Evolutionary conservation across 2,113 vertebrate species (phyloP).

Genomic region (Myotis davidii): DNA sequence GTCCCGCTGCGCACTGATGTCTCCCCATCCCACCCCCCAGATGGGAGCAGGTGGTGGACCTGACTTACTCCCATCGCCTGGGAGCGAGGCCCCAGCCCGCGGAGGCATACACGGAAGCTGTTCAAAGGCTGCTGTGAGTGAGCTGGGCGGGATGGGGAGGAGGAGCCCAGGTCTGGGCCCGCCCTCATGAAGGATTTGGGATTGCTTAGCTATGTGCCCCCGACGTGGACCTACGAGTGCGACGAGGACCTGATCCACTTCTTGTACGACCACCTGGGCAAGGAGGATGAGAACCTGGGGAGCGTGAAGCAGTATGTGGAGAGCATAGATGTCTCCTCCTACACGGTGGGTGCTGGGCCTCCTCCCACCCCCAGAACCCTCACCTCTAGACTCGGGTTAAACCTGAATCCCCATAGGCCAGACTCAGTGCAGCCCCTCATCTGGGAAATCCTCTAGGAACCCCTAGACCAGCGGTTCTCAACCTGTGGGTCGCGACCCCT

Average conservation of each 20-base stretch:
- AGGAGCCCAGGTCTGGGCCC: background rate
- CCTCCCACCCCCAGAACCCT: background rate
- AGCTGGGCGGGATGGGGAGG: background rate
- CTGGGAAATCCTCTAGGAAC: background rate
- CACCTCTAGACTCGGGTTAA: background rate
- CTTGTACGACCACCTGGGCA: conserved; percentile 95
- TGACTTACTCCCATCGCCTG: conserved; percentile 91
- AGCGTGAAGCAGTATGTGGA: conserved; percentile 97
- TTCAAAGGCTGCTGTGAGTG: conserved; percentile 94
- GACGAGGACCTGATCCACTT: conserved; percentile 98
- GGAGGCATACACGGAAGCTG: conserved; percentile 88
- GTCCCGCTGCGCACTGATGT: background rate
- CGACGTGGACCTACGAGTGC: conserved; percentile 96
- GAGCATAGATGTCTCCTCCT: conserved; percentile 96
- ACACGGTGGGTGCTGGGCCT: conserved; percentile 85
- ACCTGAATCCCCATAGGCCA: background rate
- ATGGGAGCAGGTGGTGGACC: conserved; percentile 97
- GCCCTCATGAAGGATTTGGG: conserved; percentile 67
- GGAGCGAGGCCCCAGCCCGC: conserved; percentile 91
- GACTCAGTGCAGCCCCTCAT: background rate
- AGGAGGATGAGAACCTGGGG: conserved; percentile 97
- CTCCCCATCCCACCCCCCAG: conserved; percentile 75
- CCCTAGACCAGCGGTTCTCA: background rate
- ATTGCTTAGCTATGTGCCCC: conserved; percentile 90
- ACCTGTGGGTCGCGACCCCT: too few relatives aligned